Evolutionary conservation across 1,140 invertebrate species (phyloP).

Genomic region (Lanistes nyassanus): DNA sequence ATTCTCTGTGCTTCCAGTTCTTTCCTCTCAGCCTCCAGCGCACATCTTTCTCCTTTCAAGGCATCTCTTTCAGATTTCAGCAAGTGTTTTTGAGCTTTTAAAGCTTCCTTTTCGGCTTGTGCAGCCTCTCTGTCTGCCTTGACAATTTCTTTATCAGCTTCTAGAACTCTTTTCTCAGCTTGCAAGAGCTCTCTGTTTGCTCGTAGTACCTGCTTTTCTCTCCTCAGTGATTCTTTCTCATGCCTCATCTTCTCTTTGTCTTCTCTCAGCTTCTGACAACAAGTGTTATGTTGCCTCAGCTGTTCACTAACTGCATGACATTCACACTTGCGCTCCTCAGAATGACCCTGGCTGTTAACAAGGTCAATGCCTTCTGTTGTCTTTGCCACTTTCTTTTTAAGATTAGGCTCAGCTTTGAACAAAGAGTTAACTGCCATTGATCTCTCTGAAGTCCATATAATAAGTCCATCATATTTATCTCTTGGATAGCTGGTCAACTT

Average conservation of each 20-base stretch:
- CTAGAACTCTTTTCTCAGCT: not conserved
- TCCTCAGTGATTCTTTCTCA: not conserved
- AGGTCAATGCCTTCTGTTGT: no score
- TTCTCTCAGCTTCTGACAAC: not conserved
- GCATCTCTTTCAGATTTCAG: conserved; percentile 1
- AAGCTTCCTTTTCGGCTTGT: not conserved
- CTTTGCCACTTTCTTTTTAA: no score
- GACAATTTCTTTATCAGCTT: not conserved
- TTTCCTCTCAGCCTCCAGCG: not conserved
- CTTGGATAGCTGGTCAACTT: no score
- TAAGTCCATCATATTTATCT: no score
- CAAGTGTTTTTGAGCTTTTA: not conserved
- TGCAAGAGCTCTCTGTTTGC: not conserved
- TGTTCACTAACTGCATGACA: not conserved
- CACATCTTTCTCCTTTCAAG: not conserved
- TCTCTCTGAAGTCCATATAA: no score
- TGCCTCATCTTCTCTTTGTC: not conserved
- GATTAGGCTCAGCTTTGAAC: no score
- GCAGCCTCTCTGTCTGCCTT: not conserved
- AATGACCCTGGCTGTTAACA: no score
- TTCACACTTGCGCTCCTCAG: not conserved
- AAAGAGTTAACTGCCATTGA: no score
- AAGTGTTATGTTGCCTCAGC: not conserved
- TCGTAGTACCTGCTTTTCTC: not conserved
- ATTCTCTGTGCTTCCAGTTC: not conserved